A percentile compares a stretch with the other conserved stretches of the same genome.
Conservation (phyloP, 2,797 vertebrate species). For the Stomatorhinus walkeri region DNA sequence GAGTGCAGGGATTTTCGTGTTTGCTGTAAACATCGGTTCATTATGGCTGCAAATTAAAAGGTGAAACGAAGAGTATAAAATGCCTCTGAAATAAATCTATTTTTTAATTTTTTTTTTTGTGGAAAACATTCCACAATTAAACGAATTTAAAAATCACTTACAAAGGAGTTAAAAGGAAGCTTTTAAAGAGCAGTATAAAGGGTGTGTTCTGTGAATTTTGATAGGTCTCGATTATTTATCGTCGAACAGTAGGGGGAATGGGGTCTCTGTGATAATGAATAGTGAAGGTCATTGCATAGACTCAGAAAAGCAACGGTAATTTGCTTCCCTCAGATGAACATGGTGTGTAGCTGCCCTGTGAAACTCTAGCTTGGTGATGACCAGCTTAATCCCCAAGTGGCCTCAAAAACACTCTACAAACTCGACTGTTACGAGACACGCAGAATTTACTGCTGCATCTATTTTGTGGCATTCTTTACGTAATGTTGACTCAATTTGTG, state of each 20-base stretch:
- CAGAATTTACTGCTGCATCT: neutral
- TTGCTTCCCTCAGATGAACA: neutral
- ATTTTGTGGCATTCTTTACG: neutral
- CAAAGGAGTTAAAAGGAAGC: neutral
- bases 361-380: neutral
- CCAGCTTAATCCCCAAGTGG: neutral
- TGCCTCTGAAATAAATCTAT: neutral
- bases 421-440: neutral
- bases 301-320: neutral
- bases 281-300: neutral
- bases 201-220: neutral
- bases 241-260: neutral
- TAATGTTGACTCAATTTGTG: neutral
- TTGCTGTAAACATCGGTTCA: neutral
- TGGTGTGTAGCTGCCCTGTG: neutral
- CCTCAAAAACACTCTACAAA: neutral
- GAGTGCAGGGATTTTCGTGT: neutral
- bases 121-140: neutral
- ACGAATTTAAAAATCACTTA: neutral
- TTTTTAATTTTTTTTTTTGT: neutral
- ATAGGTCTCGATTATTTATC: neutral
- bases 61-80: neutral
- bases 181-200: neutral
- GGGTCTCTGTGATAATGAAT: constrained; percentile 1
- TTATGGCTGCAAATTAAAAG: neutral